A percentile compares a stretch with the other conserved stretches of the same genome.
Evolutionary conservation across 2,113 vertebrate species (phyloP).

Genomic region (Diphyllodes magnificus): DNA sequence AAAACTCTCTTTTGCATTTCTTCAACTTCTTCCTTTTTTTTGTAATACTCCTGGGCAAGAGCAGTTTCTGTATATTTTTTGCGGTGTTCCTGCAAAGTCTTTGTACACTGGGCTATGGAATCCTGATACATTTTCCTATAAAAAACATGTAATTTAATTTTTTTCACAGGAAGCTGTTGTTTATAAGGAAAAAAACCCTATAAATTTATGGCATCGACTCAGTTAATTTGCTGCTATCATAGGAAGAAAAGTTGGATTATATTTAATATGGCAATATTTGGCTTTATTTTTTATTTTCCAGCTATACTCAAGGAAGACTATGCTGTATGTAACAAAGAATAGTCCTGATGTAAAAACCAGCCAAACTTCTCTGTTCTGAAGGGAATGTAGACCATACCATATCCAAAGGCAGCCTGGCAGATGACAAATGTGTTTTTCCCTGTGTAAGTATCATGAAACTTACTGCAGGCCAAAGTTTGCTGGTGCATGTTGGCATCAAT

Average conservation of each 20-base stretch:
- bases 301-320: background rate
- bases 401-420: background rate
- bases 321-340: background rate
- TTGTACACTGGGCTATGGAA: conserved; percentile 63
- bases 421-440: background rate
- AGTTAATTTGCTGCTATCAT: background rate
- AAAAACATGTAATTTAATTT: background rate
- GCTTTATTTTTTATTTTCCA: background rate
- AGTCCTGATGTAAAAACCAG: background rate
- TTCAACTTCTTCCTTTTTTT: conserved; percentile 69
- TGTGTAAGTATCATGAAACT: background rate
- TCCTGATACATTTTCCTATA: conserved; percentile 72
- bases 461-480: background rate
- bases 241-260: background rate
- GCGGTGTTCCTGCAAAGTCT: conserved; percentile 64
- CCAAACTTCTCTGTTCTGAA: background rate
- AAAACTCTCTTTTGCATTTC: conserved; percentile 64
- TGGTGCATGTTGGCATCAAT: background rate
- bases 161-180: background rate
- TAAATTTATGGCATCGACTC: background rate
- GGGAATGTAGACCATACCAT: background rate
- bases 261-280: background rate
- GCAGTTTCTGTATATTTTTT: conserved; percentile 64
- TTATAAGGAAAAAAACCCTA: background rate
- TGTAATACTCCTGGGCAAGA: conserved; percentile 65